Evolutionary conservation across 2,113 vertebrate species (phyloP).

Genomic region (Xiphophorus couchianus): DNA sequence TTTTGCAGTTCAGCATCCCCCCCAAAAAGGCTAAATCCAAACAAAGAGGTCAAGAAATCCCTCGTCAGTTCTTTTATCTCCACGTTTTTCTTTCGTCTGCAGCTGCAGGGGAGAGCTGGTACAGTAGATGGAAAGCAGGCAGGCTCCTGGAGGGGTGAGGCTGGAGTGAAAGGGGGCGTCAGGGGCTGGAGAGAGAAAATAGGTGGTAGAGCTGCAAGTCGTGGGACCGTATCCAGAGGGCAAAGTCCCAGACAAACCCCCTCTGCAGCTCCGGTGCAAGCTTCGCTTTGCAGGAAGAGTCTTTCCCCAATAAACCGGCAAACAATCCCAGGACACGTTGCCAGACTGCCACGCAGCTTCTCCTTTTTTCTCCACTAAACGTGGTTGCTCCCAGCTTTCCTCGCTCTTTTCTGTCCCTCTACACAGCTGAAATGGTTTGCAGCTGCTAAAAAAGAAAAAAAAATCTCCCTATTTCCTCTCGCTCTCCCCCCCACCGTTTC

Average conservation of each 20-base stretch:
- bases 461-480: conserved; percentile 82
- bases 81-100: conserved; percentile 39
- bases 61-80: conserved; percentile 54
- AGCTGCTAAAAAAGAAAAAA: conserved; percentile 83
- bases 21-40: conserved; percentile 32
- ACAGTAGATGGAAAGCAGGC: conserved; percentile 56
- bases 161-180: conserved; percentile 54
- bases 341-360: conserved; percentile 72
- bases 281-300: conserved; percentile 58
- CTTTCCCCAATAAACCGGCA: conserved; percentile 48
- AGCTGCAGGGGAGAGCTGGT: conserved; percentile 60
- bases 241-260: conserved; percentile 78
- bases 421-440: conserved; percentile 86
- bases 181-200: conserved; percentile 45
- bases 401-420: conserved; percentile 56
- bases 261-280: conserved; percentile 53
- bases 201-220: conserved; percentile 60
- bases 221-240: conserved; percentile 79
- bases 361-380: conserved; percentile 40
- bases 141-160: conserved; percentile 49
- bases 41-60: conserved; percentile 62
- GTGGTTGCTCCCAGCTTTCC: conserved; percentile 38
- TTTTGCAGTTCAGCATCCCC: not conserved
- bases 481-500: conserved; percentile 62
- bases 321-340: conserved; percentile 72